Conservation (phyloP, 35 echinoderm and acorn worm species). For the Stichopus chloronotus region DNA sequence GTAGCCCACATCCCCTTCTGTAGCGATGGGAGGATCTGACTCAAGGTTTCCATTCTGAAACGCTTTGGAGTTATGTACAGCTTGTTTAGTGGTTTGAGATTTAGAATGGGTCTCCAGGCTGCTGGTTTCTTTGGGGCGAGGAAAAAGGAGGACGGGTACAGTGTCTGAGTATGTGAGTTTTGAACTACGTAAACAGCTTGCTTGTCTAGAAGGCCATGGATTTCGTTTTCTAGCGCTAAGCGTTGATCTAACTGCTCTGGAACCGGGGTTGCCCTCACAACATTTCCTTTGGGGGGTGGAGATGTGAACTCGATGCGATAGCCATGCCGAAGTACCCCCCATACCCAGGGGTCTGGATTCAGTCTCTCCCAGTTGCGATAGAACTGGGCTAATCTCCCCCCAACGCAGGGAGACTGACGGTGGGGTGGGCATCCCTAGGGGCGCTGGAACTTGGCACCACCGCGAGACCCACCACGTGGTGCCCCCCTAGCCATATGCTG, state of each 20-base stretch:
- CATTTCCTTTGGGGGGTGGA: neutral
- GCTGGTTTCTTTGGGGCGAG: neutral
- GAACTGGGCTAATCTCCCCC: neutral
- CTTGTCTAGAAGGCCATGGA: neutral
- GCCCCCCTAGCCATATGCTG: too few species aligned
- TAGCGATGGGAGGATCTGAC: neutral
- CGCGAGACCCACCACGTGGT: neutral
- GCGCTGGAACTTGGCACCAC: conserved; percentile 2
- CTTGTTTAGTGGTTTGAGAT: neutral
- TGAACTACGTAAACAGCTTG: neutral
- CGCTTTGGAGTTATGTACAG: too few species aligned
- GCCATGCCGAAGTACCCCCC: conserved; percentile 18
- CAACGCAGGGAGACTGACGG: neutral
- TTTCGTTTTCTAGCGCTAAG: neutral
- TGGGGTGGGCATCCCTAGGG: conserved; percentile 53
- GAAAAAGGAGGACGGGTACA: neutral
- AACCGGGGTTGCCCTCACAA: neutral
- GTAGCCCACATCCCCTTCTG: too few species aligned
- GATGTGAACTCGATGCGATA: conserved; percentile 10
- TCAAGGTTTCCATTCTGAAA: conserved; percentile 9
- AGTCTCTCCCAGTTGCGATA: neutral
- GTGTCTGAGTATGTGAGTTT: neutral
- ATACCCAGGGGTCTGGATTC: neutral
- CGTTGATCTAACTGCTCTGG: neutral
- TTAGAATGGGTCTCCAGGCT: neutral